Conservation (phyloP, 2,113 vertebrate species). For the Xenopus borealis region DNA sequence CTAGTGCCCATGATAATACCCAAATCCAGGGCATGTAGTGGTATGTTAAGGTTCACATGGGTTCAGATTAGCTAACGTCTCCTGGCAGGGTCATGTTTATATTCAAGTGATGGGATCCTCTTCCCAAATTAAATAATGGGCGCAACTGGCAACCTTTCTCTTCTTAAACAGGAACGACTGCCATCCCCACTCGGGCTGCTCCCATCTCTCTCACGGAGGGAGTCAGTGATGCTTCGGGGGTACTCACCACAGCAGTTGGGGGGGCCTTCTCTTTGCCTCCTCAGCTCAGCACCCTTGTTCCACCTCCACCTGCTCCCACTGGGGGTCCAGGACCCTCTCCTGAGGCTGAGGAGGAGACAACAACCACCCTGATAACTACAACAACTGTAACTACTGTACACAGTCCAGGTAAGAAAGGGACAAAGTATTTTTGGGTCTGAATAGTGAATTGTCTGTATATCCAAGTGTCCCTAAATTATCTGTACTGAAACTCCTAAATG, state of each 20-base stretch:
- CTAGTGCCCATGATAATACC: too few species aligned
- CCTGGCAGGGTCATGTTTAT: too few species aligned
- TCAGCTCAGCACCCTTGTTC: slow-evolving; percentile 28
- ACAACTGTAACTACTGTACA: slow-evolving; percentile 89
- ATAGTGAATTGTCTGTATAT: too few species aligned
- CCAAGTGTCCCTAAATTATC: too few species aligned
- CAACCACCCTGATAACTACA: slow-evolving; percentile 85
- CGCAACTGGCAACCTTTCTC: neutral
- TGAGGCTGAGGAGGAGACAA: slow-evolving; percentile 81
- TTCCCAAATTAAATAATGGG: too few species aligned
- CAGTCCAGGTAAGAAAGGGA: slow-evolving; percentile 69
- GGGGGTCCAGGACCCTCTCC: slow-evolving; percentile 32
- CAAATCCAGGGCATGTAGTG: too few species aligned
- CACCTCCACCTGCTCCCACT: slow-evolving; percentile 39
- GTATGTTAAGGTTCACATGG: too few species aligned
- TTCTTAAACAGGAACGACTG: slow-evolving; percentile 61
- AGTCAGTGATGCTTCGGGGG: slow-evolving; percentile 25
- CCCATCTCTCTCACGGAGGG: slow-evolving; percentile 49
- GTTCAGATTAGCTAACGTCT: too few species aligned
- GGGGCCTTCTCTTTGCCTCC: slow-evolving; percentile 54
- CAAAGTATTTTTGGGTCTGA: too few species aligned
- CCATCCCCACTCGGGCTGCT: slow-evolving; percentile 68
- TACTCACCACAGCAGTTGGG: slow-evolving; percentile 64
- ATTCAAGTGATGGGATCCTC: too few species aligned
- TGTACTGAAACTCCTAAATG: too few species aligned